A percentile compares a stretch with the other conserved stretches of the same genome.
phyloP scores from a whole-genome alignment of 2,888 invertebrate species.

The Dicranocentrus wangi region DNA sequence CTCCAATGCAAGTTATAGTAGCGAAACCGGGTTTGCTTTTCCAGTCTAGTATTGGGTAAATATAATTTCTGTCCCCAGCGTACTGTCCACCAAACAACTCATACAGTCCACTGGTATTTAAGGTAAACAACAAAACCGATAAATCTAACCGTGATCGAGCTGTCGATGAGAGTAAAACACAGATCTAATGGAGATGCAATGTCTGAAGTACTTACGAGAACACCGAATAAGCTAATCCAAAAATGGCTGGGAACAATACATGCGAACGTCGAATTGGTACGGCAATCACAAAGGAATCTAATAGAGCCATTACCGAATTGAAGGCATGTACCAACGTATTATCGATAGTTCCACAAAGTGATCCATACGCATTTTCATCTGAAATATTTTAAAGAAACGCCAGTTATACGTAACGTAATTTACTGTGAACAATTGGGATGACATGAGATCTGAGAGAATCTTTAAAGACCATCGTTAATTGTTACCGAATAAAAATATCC shows the following conservation, averaged over 20 bases:
- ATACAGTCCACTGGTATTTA: conserved; percentile 48
- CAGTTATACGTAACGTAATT: too few relatives aligned
- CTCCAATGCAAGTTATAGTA: conserved; percentile 2
- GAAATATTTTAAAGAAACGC: too few relatives aligned
- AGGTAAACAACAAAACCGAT: not conserved
- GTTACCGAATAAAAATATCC: conserved; percentile 32
- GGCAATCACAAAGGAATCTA: conserved; percentile 63
- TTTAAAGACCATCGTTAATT: not conserved
- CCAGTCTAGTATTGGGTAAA: conserved; percentile 65
- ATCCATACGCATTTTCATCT: not conserved
- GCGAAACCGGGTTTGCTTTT: conserved; percentile 42
- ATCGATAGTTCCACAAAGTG: not conserved
- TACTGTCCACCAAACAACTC: conserved; percentile 57
- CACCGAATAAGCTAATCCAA: not conserved
- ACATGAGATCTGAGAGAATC: not conserved
- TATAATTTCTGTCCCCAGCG: conserved; percentile 41
- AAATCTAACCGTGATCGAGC: too few relatives aligned
- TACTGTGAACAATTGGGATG: not conserved
- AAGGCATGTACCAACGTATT: conserved; percentile 62
- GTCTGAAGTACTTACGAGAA: not conserved
- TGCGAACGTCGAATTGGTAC: conserved; percentile 65
- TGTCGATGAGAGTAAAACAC: not conserved
- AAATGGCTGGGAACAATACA: conserved; percentile 57
- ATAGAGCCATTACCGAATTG: conserved; percentile 58
- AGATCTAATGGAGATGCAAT: not conserved